Percentiles rank a stretch among this genome's conserved stretches.
phyloP scores from a whole-genome alignment of 2,888 invertebrate genomes.

The Gastrophysa polygoni region DNA sequence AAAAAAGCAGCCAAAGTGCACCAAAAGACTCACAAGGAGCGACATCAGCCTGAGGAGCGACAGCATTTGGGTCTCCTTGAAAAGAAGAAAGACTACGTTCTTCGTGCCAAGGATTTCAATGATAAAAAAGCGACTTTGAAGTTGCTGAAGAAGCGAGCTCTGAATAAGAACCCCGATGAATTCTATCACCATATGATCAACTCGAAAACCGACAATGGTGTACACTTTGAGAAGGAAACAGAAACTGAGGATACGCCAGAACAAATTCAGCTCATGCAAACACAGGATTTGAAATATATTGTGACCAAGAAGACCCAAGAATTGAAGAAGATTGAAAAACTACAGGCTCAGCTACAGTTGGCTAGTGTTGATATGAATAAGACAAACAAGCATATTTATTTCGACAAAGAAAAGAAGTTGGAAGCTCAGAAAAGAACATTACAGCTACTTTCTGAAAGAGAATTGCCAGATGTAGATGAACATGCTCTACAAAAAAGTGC shows the following conservation, averaged over 20 bases:
- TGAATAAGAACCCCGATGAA: conserved; percentile 97
- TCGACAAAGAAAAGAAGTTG: conserved; percentile 76
- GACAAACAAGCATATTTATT: conserved; percentile 80
- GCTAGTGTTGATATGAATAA: conserved; percentile 73
- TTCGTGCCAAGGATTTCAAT: conserved; percentile 79
- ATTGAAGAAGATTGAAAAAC: conserved; percentile 73
- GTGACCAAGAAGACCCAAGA: conserved; percentile 85
- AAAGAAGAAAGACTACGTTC: conserved; percentile 87
- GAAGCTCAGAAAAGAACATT: conserved; percentile 62
- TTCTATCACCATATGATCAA: conserved; percentile 98
- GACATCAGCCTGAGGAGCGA: conserved; percentile 81
- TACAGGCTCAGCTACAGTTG: conserved; percentile 82
- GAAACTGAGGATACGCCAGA: conserved; percentile 78
- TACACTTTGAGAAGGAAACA: conserved; percentile 71
- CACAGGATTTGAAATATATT: conserved; percentile 91
- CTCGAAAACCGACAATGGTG: conserved; percentile 69
- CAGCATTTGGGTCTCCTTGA: conserved; percentile 82
- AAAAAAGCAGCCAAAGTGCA: conserved; percentile 85
- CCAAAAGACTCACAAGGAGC: conserved; percentile 82
- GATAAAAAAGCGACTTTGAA: conserved; percentile 84
- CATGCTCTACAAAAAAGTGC: conserved; percentile 61
- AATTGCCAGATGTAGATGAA: conserved; percentile 66
- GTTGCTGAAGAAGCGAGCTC: conserved; percentile 80
- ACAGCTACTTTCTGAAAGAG: conserved; percentile 62
- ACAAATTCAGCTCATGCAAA: conserved; percentile 87